Conservation (phyloP, 2,113 vertebrate species). For the Circaetus gallicus region DNA sequence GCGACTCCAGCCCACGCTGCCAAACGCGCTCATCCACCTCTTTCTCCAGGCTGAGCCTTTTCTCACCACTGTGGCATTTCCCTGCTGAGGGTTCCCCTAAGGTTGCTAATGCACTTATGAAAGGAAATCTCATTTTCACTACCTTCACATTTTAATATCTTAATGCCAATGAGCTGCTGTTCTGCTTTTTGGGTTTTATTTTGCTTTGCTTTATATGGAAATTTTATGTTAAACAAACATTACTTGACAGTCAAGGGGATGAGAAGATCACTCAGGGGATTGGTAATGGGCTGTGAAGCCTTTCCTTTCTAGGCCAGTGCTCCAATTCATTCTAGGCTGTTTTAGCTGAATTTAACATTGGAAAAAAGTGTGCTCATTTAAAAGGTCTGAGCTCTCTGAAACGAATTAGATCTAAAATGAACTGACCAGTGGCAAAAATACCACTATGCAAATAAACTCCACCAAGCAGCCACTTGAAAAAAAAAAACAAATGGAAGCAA, state of each 20-base stretch:
- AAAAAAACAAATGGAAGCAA: not conserved
- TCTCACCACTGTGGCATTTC: not conserved
- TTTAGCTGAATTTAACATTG: not conserved
- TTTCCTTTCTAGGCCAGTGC: conserved; percentile 36
- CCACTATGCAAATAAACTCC: not conserved
- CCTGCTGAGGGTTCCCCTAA: not conserved
- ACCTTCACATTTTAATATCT: conserved; percentile 4
- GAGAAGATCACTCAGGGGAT: conserved; percentile 27
- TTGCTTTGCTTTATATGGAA: conserved; percentile 22
- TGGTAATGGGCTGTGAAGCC: conserved; percentile 12
- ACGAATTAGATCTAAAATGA: not conserved
- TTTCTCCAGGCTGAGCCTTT: not conserved
- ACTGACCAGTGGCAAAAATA: not conserved
- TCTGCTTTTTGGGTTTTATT: not conserved
- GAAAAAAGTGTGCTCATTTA: not conserved
- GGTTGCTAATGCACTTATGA: not conserved
- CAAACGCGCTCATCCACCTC: not conserved
- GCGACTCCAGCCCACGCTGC: not conserved
- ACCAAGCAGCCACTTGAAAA: not conserved
- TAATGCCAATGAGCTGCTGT: not conserved
- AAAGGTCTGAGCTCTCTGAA: not conserved
- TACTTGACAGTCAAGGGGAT: not conserved
- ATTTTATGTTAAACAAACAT: conserved; percentile 39
- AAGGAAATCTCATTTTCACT: conserved; percentile 30
- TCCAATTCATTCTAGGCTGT: not conserved